These are phyloP conservation scores for Aplodontia rufa DNA, from an alignment of 2,113 vertebrate species.

Conservation along the genomic window DNA sequence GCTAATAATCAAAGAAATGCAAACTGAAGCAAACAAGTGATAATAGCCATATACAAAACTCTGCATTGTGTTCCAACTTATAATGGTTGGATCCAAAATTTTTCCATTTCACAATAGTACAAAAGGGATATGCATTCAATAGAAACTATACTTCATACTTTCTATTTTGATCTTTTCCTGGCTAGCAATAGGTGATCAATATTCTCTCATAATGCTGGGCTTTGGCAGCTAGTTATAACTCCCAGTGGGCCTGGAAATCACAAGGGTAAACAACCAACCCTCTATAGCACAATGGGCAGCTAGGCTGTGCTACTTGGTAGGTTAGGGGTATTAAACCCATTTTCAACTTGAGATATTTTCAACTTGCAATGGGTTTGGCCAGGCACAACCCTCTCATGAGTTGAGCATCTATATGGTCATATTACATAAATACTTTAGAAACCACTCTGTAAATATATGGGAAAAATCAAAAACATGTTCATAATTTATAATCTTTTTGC, in stretches of 20 bases:
- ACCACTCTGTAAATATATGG: neutral
- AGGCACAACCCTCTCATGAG: too few relatives aligned
- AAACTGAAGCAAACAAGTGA: conserved; percentile 34
- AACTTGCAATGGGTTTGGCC: neutral
- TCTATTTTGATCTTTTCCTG: neutral
- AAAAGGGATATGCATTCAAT: neutral
- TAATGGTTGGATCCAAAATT: neutral
- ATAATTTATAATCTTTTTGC: neutral
- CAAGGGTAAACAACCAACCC: neutral
- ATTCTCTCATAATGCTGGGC: neutral
- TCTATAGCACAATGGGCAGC: neutral
- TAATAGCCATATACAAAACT: neutral
- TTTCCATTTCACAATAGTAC: neutral
- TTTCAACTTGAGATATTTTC: neutral
- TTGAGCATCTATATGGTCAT: neutral
- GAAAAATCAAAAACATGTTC: conserved; percentile 2
- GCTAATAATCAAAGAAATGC: neutral
- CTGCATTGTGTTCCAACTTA: neutral
- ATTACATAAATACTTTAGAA: neutral
- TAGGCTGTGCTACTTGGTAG: neutral
- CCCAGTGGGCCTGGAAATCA: neutral
- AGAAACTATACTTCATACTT: neutral
- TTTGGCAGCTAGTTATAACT: neutral
- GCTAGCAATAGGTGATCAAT: neutral
- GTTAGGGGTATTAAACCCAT: neutral